phyloP scores from a whole-genome alignment of 2,797 vertebrate species.

The Peromyscus attwateri region DNA sequence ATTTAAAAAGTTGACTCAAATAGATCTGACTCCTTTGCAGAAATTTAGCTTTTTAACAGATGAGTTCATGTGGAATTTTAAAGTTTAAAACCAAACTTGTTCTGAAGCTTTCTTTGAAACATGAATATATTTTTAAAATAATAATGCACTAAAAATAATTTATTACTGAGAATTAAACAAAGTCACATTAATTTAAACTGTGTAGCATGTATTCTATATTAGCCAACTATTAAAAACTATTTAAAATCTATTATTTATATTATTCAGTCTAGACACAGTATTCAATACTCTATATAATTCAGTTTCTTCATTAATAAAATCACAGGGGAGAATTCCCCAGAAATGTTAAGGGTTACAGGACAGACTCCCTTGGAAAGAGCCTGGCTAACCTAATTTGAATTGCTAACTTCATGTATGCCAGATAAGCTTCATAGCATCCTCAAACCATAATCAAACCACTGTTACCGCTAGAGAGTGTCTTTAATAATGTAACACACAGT shows the following conservation, averaged over 20 bases:
- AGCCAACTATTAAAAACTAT: constrained; percentile 28
- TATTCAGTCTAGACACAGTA: constrained; percentile 7
- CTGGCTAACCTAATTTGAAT: constrained; percentile 52
- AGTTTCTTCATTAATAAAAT: constrained; percentile 64
- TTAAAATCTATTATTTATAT: constrained; percentile 40
- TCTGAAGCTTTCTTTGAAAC: constrained; percentile 68
- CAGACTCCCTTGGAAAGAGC: constrained; percentile 9
- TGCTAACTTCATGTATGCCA: constrained; percentile 17
- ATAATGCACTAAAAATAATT: constrained; percentile 22
- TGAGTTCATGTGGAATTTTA: constrained; percentile 50
- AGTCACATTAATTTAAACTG: constrained; percentile 46
- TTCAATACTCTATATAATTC: constrained; percentile 37
- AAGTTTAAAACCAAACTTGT: constrained; percentile 59
- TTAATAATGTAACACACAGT: constrained; percentile 69
- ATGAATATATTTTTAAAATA: constrained; percentile 62
- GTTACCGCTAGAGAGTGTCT: constrained; percentile 49
- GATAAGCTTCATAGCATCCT: constrained; percentile 50
- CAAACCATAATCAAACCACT: constrained; percentile 3
- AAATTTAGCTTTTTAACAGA: constrained; percentile 40
- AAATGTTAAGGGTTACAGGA: constrained; percentile 27
- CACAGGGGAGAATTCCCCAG: neutral
- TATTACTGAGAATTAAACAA: constrained; percentile 26
- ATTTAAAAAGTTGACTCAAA: constrained; percentile 33
- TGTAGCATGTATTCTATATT: constrained; percentile 7
- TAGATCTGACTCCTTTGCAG: constrained; percentile 71